A percentile compares a stretch with the other conserved stretches of the same genome.
phyloP scores from a whole-genome alignment of 1,140 invertebrate species.

The Cydia splendana region DNA sequence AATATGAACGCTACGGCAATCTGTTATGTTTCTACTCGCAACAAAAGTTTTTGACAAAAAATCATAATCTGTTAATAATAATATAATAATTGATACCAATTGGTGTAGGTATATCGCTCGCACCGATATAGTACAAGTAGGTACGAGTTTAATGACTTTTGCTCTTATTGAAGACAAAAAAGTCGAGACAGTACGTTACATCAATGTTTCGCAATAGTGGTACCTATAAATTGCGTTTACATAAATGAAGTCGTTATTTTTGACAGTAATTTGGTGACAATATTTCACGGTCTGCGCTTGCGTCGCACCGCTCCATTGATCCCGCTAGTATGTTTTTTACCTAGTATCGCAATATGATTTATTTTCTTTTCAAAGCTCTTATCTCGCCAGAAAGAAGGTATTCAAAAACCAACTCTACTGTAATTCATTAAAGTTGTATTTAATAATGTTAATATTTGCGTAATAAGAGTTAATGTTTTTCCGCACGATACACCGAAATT shows the following conservation, averaged over 20 bases:
- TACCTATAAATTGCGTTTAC: constrained; percentile 21
- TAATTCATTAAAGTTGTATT: not conserved
- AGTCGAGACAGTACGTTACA: not conserved
- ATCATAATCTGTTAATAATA: no score
- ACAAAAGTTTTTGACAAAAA: no score
- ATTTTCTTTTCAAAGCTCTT: not conserved
- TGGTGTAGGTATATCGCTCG: no score
- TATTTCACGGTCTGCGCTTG: constrained; percentile 24
- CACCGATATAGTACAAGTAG: no score
- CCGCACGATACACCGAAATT: constrained; percentile 48
- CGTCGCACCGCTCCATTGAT: constrained; percentile 7
- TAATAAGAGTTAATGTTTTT: constrained; percentile 12
- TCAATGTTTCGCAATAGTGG: not conserved
- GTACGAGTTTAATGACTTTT: not conserved
- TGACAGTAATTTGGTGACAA: constrained; percentile 30
- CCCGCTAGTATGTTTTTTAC: constrained; percentile 5
- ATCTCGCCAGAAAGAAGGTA: not conserved
- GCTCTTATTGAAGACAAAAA: not conserved
- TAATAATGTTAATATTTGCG: not conserved
- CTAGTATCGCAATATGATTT: not conserved
- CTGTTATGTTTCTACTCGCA: no score
- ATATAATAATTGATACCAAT: no score
- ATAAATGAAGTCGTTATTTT: constrained; percentile 29
- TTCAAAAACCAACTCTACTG: not conserved
- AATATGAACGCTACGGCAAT: no score